A percentile compares a stretch with the other conserved stretches of the same genome.
Conservation (phyloP, 1,140 invertebrate species). For the Drosophila lowei region DNA sequence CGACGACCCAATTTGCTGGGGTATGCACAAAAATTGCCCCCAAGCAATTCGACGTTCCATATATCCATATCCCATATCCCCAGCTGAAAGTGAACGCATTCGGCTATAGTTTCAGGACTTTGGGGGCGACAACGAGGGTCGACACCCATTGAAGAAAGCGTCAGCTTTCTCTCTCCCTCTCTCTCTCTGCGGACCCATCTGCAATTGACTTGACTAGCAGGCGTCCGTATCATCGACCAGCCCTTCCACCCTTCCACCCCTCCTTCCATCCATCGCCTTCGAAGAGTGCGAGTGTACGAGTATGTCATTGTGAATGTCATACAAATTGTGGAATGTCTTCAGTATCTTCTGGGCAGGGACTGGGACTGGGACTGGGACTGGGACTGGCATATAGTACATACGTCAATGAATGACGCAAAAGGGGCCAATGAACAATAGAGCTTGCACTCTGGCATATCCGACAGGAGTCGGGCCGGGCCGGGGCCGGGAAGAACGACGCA, state of each 20-base stretch:
- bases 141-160: neutral
- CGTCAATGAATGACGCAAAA: slow-evolving; percentile 12
- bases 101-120: slow-evolving; percentile 22
- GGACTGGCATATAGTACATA: neutral
- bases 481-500: neutral
- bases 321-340: slow-evolving; percentile 56
- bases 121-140: neutral
- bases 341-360: neutral
- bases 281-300: slow-evolving; percentile 29
- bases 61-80: slow-evolving; percentile 23
- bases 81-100: slow-evolving; percentile 17
- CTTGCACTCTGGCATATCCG: slow-evolving; percentile 1
- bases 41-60: no score
- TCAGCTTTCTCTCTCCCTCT: slow-evolving; percentile 4
- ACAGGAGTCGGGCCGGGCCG: slow-evolving; percentile 9
- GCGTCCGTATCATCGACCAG: slow-evolving; percentile 16
- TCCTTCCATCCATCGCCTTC: neutral
- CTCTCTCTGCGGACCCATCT: slow-evolving; percentile 5
- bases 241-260: neutral
- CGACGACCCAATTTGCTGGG: neutral
- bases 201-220: slow-evolving; percentile 23
- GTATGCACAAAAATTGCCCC: no score
- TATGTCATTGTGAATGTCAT: slow-evolving; percentile 66
- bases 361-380: neutral
- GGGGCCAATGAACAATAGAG: slow-evolving; percentile 25